Conservation (phyloP, 2,888 invertebrate species). For the Xylophagus ater region DNA sequence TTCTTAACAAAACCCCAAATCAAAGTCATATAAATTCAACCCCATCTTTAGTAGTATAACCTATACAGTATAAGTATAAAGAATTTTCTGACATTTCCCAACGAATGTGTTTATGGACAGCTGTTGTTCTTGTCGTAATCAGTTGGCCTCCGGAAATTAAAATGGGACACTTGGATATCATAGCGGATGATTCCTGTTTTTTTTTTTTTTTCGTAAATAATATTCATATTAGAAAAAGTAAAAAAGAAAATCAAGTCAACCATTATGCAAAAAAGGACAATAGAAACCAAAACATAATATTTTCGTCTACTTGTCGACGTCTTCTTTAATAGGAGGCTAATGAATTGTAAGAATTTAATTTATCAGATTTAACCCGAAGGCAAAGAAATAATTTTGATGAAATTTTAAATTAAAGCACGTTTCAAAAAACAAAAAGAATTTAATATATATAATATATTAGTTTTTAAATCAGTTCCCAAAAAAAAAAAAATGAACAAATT, state of each 20-base stretch:
- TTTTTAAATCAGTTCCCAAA: too few species aligned
- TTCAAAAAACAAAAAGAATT: too few species aligned
- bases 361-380: constrained; percentile 1
- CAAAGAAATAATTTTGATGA: too few species aligned
- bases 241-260: neutral
- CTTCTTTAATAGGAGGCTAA: constrained; percentile 12
- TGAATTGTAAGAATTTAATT: constrained; percentile 18
- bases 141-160: constrained; percentile 18
- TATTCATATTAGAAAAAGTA: neutral
- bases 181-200: constrained; percentile 2
- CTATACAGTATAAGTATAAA: too few species aligned
- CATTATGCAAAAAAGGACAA: too few species aligned
- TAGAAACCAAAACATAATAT: too few species aligned
- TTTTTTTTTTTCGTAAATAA: neutral
- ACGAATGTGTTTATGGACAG: constrained; percentile 16
- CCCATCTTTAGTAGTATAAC: constrained; percentile 1
- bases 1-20: neutral
- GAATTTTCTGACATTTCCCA: constrained; percentile 14
- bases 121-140: constrained; percentile 18
- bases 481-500: too few species aligned
- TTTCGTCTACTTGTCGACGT: too few species aligned
- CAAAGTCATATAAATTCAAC: too few species aligned
- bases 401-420: too few species aligned
- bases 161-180: too few species aligned
- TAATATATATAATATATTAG: too few species aligned